Conservation (phyloP, 2,797 vertebrate species). For the Anabacerthia variegaticeps region DNA sequence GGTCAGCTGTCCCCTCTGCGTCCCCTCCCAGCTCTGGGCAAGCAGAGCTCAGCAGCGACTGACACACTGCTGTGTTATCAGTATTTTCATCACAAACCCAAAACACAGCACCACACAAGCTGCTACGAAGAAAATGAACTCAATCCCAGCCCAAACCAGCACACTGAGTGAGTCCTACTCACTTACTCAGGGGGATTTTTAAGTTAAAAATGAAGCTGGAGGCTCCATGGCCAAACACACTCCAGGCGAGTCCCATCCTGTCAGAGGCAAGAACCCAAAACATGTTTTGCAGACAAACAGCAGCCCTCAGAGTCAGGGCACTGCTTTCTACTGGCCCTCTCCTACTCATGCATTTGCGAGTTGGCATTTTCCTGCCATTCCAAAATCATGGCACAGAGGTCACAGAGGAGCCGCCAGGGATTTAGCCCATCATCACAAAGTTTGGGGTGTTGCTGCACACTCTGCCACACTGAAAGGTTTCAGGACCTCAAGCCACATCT, state of each 20-base stretch:
- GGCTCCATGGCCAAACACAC: background rate
- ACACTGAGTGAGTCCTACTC: background rate
- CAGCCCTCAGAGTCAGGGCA: background rate
- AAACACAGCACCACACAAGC: background rate
- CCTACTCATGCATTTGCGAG: fast-evolving
- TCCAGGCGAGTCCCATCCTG: background rate
- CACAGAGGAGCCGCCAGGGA: background rate
- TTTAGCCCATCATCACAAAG: background rate
- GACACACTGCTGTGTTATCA: background rate
- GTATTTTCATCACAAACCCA: background rate
- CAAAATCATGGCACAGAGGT: background rate
- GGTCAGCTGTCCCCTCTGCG: background rate
- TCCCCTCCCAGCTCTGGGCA: background rate
- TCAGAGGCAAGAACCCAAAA: background rate
- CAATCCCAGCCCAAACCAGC: background rate
- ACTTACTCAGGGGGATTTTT: background rate
- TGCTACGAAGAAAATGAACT: background rate
- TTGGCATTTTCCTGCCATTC: background rate
- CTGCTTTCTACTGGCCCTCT: background rate
- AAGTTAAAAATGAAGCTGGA: background rate
- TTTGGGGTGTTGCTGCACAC: background rate
- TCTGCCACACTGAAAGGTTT: background rate
- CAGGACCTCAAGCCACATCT: background rate
- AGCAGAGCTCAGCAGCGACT: background rate
- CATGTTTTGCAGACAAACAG: background rate